Evolutionary conservation across 2,888 invertebrate species (phyloP).

Genomic region (Heteromurus nitidus): DNA sequence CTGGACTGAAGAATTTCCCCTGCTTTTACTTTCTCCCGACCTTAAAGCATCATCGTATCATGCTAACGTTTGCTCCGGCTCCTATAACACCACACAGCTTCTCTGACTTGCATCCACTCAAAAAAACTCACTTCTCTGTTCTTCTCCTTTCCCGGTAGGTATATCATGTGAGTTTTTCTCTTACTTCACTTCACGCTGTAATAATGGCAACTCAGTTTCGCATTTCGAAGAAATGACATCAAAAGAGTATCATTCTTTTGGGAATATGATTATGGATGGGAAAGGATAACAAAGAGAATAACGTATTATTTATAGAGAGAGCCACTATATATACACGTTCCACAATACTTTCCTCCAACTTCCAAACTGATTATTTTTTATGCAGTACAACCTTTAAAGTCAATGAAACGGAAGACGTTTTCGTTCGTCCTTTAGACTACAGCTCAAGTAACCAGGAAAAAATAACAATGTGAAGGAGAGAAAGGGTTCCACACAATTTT

Average conservation of each 20-base stretch:
- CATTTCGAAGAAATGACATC: not conserved
- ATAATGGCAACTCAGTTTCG: constrained; percentile 17
- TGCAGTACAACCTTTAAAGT: not conserved
- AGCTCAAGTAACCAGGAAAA: not conserved
- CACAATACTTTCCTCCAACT: not conserved
- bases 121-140: not conserved
- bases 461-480: not conserved
- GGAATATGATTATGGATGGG: constrained; percentile 12
- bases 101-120: no score
- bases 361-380: not conserved
- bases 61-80: not conserved
- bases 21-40: not conserved
- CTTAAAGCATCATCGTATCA: not conserved
- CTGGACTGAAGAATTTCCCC: not conserved
- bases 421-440: not conserved
- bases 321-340: not conserved
- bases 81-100: not conserved
- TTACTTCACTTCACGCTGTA: constrained; percentile 22
- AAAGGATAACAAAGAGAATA: constrained; percentile 1
- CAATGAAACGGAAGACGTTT: not conserved
- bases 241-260: constrained; percentile 17
- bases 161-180: not conserved
- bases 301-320: constrained; percentile 5
- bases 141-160: not conserved
- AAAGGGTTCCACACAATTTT: not conserved